Conservation (phyloP, 2,888 invertebrate genomes). For the Athripsodes cinereus region DNA sequence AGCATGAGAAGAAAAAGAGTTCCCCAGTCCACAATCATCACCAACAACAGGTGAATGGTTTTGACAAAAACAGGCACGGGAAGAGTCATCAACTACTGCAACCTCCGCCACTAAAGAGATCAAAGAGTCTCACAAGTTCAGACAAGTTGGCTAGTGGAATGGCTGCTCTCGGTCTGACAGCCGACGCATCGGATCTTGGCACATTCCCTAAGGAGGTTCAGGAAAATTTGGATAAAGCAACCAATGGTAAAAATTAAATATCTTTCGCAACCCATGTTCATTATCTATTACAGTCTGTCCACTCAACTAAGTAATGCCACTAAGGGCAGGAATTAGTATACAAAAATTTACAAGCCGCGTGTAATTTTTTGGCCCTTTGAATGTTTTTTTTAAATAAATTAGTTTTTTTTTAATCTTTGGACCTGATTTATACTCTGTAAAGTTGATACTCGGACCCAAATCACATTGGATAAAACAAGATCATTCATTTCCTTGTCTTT, state of each 20-base stretch:
- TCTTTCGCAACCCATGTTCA: too few relatives aligned
- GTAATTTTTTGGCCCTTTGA: too few relatives aligned
- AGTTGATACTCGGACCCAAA: too few relatives aligned
- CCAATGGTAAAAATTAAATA: conserved; percentile 57
- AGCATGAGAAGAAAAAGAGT: conserved; percentile 45
- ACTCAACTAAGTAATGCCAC: too few relatives aligned
- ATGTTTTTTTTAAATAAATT: too few relatives aligned
- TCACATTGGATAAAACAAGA: too few relatives aligned
- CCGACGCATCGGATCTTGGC: conserved; percentile 70
- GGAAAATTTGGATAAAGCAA: conserved; percentile 65
- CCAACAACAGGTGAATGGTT: conserved; percentile 7
- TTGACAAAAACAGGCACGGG: conserved; percentile 28
- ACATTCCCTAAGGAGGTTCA: conserved; percentile 70
- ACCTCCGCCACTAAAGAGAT: conserved; percentile 56
- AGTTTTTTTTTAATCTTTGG: too few relatives aligned
- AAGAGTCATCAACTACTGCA: conserved; percentile 35
- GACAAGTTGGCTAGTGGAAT: conserved; percentile 64
- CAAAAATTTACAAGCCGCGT: too few relatives aligned
- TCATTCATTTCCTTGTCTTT: too few relatives aligned
- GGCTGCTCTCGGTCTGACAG: conserved; percentile 61
- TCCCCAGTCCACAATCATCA: conserved; percentile 32
- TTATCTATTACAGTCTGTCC: too few relatives aligned
- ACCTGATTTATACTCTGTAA: too few relatives aligned
- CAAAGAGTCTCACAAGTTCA: conserved; percentile 74
- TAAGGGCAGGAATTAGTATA: too few relatives aligned